Evolutionary conservation across 2,888 invertebrate species (phyloP).

Genomic region (Sarcophaga subvicina): DNA sequence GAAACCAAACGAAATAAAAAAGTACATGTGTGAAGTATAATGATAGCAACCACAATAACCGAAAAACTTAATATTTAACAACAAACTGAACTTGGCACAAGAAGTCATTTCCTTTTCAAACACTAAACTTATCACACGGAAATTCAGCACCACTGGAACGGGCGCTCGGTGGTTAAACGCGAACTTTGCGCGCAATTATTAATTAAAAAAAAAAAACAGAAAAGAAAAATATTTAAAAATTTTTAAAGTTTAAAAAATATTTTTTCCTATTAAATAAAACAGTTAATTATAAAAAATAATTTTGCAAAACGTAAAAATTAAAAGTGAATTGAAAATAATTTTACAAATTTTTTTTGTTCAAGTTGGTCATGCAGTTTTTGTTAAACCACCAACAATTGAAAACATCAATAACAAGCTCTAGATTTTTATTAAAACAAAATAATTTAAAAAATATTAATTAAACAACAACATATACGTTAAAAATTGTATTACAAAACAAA

Average conservation of each 20-base stretch:
- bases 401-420: constrained; percentile 20
- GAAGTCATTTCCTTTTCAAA: constrained; percentile 58
- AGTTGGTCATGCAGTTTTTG: constrained; percentile 56
- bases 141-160: constrained; percentile 7
- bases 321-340: constrained; percentile 1
- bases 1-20: constrained; percentile 1
- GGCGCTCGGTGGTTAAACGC: constrained; percentile 15
- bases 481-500: neutral
- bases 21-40: constrained; percentile 31
- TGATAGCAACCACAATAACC: neutral
- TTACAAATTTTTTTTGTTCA: constrained; percentile 16
- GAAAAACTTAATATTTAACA: constrained; percentile 45
- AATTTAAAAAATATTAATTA: too few relatives aligned
- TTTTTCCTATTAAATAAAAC: neutral
- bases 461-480: neutral
- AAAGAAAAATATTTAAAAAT: neutral
- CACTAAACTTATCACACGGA: constrained; percentile 49
- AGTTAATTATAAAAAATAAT: neutral
- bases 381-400: constrained; percentile 6
- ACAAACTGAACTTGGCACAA: constrained; percentile 39
- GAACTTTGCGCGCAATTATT: neutral
- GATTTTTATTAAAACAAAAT: constrained; percentile 3
- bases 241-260: constrained; percentile 4
- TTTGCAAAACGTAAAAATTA: neutral
- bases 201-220: neutral